phyloP scores from a whole-genome alignment of 2,113 vertebrate species.

The Brienomyrus longianalis region DNA sequence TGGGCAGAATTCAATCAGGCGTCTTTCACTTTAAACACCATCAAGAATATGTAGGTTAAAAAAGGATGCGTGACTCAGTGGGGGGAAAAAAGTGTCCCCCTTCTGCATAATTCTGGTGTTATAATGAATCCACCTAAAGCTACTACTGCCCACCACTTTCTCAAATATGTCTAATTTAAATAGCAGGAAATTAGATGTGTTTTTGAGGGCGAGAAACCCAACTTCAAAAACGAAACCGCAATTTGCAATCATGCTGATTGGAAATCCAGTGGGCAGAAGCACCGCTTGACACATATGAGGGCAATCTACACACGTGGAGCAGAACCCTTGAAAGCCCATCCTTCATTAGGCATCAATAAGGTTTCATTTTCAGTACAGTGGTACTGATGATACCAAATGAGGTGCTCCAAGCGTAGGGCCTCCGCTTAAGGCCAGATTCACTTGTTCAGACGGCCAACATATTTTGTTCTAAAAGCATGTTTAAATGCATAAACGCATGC shows the following conservation, averaged over 20 bases:
- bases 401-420: neutral
- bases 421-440: neutral
- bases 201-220: slow-evolving; percentile 8
- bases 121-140: slow-evolving; percentile 11
- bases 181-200: slow-evolving; percentile 3
- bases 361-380: neutral
- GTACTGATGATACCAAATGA: neutral
- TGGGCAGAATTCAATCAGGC: neutral
- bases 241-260: slow-evolving; percentile 7
- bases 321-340: neutral
- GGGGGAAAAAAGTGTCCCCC: neutral
- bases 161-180: slow-evolving; percentile 12
- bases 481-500: neutral
- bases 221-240: slow-evolving; percentile 2
- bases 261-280: neutral
- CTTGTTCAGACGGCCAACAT: neutral
- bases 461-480: neutral
- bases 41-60: neutral
- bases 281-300: neutral
- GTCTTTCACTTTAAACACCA: neutral
- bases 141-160: neutral
- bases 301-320: neutral
- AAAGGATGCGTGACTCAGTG: neutral
- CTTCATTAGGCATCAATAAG: neutral
- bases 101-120: neutral